phyloP scores from a whole-genome alignment of 2,797 vertebrate species.

The Spondyliosoma cantharus region DNA sequence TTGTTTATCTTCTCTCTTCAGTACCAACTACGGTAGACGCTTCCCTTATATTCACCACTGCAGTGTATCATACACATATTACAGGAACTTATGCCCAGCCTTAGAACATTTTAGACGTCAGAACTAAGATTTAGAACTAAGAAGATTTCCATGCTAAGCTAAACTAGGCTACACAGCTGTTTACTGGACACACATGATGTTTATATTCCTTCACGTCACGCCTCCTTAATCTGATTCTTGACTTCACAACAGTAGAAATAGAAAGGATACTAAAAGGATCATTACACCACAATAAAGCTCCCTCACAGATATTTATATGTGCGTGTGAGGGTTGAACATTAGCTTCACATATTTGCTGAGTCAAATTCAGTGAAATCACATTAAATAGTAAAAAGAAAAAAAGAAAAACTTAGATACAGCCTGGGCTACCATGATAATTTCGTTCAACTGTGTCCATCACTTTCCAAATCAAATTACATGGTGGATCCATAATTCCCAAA shows the following conservation, averaged over 20 bases:
- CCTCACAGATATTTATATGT: background rate
- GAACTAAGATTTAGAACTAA: too few species aligned
- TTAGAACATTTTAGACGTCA: too few species aligned
- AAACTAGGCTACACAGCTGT: background rate
- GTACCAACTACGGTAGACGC: too few species aligned
- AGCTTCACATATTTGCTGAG: slow-evolving; percentile 31
- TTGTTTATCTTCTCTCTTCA: background rate
- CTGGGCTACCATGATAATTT: slow-evolving; percentile 24
- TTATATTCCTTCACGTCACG: background rate
- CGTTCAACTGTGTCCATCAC: slow-evolving; percentile 35
- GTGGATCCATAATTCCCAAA: slow-evolving; percentile 15
- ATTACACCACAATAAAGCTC: background rate
- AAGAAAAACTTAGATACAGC: slow-evolving; percentile 1
- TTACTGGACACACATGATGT: background rate
- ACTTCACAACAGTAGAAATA: background rate
- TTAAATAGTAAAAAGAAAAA: background rate
- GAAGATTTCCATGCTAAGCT: background rate
- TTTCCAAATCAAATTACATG: slow-evolving; percentile 44
- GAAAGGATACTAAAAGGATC: background rate
- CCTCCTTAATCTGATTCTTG: too few species aligned
- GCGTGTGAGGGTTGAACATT: background rate
- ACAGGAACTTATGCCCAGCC: too few species aligned
- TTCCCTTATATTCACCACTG: too few species aligned
- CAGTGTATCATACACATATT: too few species aligned
- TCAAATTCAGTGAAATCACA: slow-evolving; percentile 11